Conservation (phyloP, 2,113 vertebrate species). For the Corythoichthys haematopterus region DNA sequence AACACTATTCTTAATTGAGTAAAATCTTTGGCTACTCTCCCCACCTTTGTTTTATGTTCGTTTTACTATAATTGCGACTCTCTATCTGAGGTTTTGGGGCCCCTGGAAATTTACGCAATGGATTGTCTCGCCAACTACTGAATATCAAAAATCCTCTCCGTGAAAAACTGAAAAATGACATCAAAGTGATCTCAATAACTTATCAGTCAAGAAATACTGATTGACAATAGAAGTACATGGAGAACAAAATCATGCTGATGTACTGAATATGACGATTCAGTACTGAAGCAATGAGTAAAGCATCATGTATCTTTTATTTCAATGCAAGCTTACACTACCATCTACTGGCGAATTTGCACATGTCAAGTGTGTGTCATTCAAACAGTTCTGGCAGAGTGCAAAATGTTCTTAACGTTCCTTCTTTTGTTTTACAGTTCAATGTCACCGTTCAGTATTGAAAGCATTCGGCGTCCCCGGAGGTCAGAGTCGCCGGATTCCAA, state of each 20-base stretch:
- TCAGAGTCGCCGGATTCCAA: conserved; percentile 97
- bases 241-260: conserved; percentile 27
- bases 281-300: conserved; percentile 13
- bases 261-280: conserved; percentile 6
- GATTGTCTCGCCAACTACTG: too few relatives aligned
- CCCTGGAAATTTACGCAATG: too few relatives aligned
- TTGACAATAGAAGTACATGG: not conserved
- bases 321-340: conserved; percentile 47
- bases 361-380: not conserved
- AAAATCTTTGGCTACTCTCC: too few relatives aligned
- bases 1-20: too few relatives aligned
- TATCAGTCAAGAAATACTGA: too few relatives aligned
- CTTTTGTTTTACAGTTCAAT: conserved; percentile 80
- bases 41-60: too few relatives aligned
- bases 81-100: too few relatives aligned
- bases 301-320: conserved; percentile 1
- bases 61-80: too few relatives aligned
- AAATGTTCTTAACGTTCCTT: not conserved
- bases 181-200: too few relatives aligned
- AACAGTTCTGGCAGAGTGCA: not conserved
- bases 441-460: conserved; percentile 98
- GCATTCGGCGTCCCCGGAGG: conserved; percentile 90
- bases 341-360: conserved; percentile 46
- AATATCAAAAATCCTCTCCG: too few relatives aligned
- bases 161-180: too few relatives aligned